Evolutionary conservation across 2,113 vertebrate genomes (phyloP).

Genomic region (Urocolius indicus): DNA sequence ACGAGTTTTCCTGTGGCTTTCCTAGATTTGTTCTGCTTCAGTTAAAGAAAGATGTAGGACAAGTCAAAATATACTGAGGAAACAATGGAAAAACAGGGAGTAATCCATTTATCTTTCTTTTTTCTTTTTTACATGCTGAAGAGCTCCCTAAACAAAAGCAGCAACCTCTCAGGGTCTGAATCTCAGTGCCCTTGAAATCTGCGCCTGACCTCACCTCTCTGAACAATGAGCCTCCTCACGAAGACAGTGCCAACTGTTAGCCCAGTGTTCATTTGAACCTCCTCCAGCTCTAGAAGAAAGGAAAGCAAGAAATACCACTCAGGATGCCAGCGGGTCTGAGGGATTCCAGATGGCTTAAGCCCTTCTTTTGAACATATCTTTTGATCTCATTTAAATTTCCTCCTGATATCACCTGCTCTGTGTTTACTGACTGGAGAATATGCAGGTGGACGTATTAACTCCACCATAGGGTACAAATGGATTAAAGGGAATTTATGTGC

Average conservation of each 20-base stretch:
- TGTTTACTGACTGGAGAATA: constrained; percentile 69
- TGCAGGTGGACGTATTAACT: constrained; percentile 70
- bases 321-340: constrained; percentile 69
- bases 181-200: not conserved
- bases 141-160: not conserved
- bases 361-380: constrained; percentile 77
- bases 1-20: constrained; percentile 28
- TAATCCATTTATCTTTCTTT: not conserved
- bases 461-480: constrained; percentile 34
- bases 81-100: constrained; percentile 18
- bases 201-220: constrained; percentile 3
- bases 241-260: constrained; percentile 55
- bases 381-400: constrained; percentile 80
- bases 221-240: constrained; percentile 47
- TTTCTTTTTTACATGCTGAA: not conserved
- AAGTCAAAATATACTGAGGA: constrained; percentile 38
- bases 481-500: constrained; percentile 56
- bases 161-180: not conserved
- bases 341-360: constrained; percentile 77
- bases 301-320: constrained; percentile 73
- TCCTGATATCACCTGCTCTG: constrained; percentile 78
- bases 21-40: constrained; percentile 61
- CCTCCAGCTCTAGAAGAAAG: constrained; percentile 67
- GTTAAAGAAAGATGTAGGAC: constrained; percentile 58
- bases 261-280: constrained; percentile 66